A percentile compares a stretch with the other conserved stretches of the same genome.
phyloP scores from a whole-genome alignment of 37 sponge, comb jelly and placozoan species.

The Ephydatia muelleri region DNA sequence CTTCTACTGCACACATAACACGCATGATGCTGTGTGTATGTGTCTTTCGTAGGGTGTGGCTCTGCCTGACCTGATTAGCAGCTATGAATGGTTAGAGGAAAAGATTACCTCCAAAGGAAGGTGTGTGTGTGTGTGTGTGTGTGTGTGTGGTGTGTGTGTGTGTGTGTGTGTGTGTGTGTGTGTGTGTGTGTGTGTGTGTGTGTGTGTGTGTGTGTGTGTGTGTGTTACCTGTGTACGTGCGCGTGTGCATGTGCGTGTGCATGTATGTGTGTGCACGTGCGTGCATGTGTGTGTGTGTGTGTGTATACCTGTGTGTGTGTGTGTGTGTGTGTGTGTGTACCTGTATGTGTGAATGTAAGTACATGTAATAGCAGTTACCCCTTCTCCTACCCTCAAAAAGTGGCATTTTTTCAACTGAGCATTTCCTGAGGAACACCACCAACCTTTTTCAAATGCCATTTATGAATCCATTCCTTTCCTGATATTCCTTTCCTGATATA shows the following conservation, averaged over 20 bases:
- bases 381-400: neutral
- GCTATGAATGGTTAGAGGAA: constrained; percentile 59
- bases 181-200: neutral
- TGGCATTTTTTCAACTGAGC: too few species aligned
- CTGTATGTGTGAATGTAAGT: too few species aligned
- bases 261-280: too few species aligned
- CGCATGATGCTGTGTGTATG: neutral
- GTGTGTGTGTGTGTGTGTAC: too few species aligned
- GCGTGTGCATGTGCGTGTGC: too few species aligned
- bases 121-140: constrained; percentile 20
- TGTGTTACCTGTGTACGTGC: neutral
- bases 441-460: too few species aligned
- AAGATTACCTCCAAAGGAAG: constrained; percentile 29
- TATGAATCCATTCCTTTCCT: too few species aligned
- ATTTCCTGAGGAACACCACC: too few species aligned
- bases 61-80: constrained; percentile 24
- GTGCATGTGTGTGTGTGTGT: too few species aligned
- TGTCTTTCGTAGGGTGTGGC: constrained; percentile 50
- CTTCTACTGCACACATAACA: neutral
- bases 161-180: neutral
- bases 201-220: neutral
- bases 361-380: too few species aligned
- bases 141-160: neutral
- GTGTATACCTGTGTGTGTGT: too few species aligned
- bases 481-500: too few species aligned